Percentiles rank a stretch among this genome's conserved stretches.
These are phyloP conservation scores for Cheilosia impressa DNA, from an alignment of 2,888 invertebrate genomes.

Conservation along the genomic window DNA sequence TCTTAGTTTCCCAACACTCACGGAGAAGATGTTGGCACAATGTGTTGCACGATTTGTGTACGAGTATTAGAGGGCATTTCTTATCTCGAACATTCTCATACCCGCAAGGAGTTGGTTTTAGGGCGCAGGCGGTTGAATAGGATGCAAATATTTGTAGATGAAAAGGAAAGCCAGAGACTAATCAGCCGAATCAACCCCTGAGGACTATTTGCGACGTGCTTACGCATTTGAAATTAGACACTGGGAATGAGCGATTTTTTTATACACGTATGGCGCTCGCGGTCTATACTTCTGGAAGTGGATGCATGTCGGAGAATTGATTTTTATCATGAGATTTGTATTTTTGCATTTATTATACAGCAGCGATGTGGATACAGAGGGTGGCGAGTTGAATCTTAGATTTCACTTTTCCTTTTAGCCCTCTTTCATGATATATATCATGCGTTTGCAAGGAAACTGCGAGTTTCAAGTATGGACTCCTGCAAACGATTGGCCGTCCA, in stretches of 20 bases:
- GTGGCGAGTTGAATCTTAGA: neutral
- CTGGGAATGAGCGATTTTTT: slow-evolving; percentile 10
- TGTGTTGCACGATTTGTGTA: slow-evolving; percentile 27
- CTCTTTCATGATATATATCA: too few species aligned
- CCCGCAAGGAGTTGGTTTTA: slow-evolving; percentile 18
- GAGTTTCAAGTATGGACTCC: too few species aligned
- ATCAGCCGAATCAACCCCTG: slow-evolving; percentile 68
- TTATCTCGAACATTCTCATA: slow-evolving; percentile 33
- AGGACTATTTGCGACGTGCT: slow-evolving; percentile 70
- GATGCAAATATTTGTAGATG: slow-evolving; percentile 72
- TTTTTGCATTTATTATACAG: slow-evolving; percentile 17
- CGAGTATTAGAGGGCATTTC: neutral
- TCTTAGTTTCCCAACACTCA: slow-evolving; percentile 37
- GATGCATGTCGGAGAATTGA: slow-evolving; percentile 59
- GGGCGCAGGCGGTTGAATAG: slow-evolving; percentile 44
- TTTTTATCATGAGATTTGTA: slow-evolving; percentile 56
- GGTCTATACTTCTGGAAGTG: neutral
- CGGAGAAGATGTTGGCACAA: neutral
- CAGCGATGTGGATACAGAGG: neutral
- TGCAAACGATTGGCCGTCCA: too few species aligned
- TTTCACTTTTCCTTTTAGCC: too few species aligned
- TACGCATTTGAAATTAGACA: slow-evolving; percentile 66
- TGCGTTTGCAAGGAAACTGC: too few species aligned
- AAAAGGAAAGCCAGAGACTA: slow-evolving; percentile 63
- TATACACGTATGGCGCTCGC: slow-evolving; percentile 27